Conservation (phyloP, 2,888 invertebrate genomes). For the Campoletis raptor region DNA sequence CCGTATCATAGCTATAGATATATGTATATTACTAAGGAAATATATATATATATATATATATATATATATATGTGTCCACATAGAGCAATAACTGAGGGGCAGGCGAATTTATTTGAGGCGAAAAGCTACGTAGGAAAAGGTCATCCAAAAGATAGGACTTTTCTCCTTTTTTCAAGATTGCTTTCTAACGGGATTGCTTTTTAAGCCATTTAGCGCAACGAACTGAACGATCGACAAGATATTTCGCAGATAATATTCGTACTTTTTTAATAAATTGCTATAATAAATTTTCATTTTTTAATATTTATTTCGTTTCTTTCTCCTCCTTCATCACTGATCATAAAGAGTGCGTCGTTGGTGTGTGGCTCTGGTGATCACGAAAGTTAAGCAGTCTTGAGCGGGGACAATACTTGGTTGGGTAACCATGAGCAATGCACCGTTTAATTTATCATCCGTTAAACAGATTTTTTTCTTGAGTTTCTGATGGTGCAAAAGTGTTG, state of each 20-base stretch:
- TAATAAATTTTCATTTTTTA: neutral
- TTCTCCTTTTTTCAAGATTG: constrained; percentile 64
- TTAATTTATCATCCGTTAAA: too few relatives aligned
- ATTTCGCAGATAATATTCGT: neutral
- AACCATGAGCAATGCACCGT: too few relatives aligned
- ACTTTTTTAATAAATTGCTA: neutral
- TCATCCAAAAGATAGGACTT: constrained; percentile 52
- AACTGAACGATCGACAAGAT: constrained; percentile 41
- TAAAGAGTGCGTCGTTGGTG: too few relatives aligned
- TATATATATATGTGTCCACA: constrained; percentile 4
- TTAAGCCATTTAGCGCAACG: constrained; percentile 61
- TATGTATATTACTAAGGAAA: neutral
- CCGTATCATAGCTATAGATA: neutral
- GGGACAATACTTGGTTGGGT: too few relatives aligned
- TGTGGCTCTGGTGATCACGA: neutral
- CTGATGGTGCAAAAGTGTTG: too few relatives aligned
- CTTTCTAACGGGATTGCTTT: constrained; percentile 64
- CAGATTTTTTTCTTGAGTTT: too few relatives aligned
- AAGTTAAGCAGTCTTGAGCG: neutral
- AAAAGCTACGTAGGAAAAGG: constrained; percentile 48
- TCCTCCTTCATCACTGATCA: too few relatives aligned
- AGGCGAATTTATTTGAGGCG: constrained; percentile 63
- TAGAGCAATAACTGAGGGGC: constrained; percentile 50
- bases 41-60: constrained; percentile 3
- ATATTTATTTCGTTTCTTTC: too few relatives aligned